Evolutionary conservation across 2,797 vertebrate species (phyloP).

Genomic region (Ataeniobius toweri): DNA sequence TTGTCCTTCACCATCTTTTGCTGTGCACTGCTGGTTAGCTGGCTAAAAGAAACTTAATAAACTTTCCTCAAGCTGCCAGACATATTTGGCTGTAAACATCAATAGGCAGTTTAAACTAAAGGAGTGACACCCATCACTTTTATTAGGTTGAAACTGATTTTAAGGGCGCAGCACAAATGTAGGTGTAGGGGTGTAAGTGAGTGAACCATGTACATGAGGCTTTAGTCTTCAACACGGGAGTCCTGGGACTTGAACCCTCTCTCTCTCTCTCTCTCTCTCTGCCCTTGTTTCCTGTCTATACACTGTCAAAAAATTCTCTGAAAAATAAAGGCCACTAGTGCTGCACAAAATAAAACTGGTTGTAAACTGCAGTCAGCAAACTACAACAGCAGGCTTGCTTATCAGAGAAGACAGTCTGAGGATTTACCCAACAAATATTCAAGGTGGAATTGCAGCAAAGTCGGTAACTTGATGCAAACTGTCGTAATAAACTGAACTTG

Average conservation of each 20-base stretch:
- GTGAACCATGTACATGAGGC: no score
- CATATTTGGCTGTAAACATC: background rate
- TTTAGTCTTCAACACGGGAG: no score
- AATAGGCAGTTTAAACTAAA: background rate
- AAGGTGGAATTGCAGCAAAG: background rate
- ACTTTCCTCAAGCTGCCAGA: background rate
- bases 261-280: no score
- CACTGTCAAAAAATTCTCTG: no score
- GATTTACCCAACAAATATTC: background rate
- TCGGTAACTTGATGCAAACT: background rate
- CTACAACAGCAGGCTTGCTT: background rate
- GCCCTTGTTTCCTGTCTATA: no score
- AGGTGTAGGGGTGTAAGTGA: no score
- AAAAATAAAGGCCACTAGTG: no score
- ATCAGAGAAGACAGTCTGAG: background rate
- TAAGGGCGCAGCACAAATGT: no score
- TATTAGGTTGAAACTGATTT: no score
- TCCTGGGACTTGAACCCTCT: no score
- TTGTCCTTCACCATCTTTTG: background rate
- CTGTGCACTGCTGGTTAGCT: background rate
- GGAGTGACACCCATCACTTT: background rate
- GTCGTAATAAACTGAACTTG: background rate
- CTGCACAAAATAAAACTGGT: background rate
- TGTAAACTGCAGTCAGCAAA: background rate
- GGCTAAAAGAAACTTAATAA: background rate